Conservation (phyloP, 2,113 vertebrate species). For the Nestor notabilis region DNA sequence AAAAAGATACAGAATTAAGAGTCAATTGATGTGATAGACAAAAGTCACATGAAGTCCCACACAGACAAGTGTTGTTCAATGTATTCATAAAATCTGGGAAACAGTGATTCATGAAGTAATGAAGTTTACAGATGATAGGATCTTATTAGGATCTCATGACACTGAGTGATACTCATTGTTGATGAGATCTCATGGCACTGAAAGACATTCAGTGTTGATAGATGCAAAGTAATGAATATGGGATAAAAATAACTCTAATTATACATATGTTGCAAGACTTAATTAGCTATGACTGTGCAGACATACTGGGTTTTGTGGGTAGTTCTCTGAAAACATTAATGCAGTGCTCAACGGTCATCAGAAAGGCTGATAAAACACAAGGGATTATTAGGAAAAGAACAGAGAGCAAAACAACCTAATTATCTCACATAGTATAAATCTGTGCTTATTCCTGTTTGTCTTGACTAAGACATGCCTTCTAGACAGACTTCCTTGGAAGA, state of each 20-base stretch:
- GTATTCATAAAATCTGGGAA: conserved; percentile 38
- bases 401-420: not conserved
- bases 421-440: not conserved
- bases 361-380: not conserved
- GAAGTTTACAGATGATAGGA: not conserved
- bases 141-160: conserved; percentile 34
- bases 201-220: conserved; percentile 48
- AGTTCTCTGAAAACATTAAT: conserved; percentile 33
- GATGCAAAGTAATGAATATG: not conserved
- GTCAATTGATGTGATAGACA: not conserved
- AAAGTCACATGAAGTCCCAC: conserved; percentile 1
- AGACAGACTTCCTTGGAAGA: not conserved
- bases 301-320: not conserved
- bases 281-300: conserved; percentile 28
- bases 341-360: not conserved
- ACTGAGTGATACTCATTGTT: conserved; percentile 18
- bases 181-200: not conserved
- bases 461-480: not conserved
- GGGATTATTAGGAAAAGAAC: not conserved
- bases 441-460: not conserved
- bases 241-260: conserved; percentile 43
- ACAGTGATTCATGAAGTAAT: conserved; percentile 47
- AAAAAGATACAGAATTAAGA: not conserved
- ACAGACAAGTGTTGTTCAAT: not conserved
- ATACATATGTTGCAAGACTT: not conserved